Evolutionary conservation across 2,797 vertebrate genomes (phyloP).

Genomic region (Petrocephalus sullivani): DNA sequence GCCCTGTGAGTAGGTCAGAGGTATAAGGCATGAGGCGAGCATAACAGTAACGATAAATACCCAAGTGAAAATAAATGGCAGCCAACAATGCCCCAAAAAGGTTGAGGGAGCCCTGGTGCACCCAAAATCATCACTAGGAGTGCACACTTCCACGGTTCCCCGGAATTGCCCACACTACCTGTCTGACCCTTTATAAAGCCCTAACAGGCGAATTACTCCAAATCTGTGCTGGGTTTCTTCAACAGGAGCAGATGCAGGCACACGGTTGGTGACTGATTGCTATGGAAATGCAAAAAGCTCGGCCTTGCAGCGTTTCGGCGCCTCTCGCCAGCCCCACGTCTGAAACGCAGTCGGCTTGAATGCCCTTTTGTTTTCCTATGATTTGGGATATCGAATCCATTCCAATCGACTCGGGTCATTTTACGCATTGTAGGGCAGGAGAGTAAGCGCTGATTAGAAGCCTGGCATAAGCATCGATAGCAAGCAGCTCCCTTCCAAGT

Average conservation of each 20-base stretch:
- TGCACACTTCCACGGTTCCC: not conserved
- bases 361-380: constrained; percentile 4
- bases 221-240: not conserved
- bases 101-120: not conserved
- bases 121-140: not conserved
- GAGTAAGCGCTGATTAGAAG: constrained; percentile 9
- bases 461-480: not conserved
- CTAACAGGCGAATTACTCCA: not conserved
- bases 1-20: not conserved
- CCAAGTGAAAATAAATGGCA: not conserved
- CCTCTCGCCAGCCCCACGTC: not conserved
- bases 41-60: not conserved
- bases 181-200: not conserved
- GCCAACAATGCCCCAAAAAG: not conserved
- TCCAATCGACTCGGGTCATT: not conserved
- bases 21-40: not conserved
- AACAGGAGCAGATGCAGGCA: constrained; percentile 4
- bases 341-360: not conserved
- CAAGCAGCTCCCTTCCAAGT: not conserved
- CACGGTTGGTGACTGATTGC: not conserved
- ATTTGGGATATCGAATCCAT: constrained; percentile 8
- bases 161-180: not conserved
- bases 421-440: constrained; percentile 4
- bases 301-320: not conserved
- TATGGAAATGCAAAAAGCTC: not conserved